Evolutionary conservation across 2,888 invertebrate genomes (phyloP).

Genomic region (Tanytarsus gracilentus): DNA sequence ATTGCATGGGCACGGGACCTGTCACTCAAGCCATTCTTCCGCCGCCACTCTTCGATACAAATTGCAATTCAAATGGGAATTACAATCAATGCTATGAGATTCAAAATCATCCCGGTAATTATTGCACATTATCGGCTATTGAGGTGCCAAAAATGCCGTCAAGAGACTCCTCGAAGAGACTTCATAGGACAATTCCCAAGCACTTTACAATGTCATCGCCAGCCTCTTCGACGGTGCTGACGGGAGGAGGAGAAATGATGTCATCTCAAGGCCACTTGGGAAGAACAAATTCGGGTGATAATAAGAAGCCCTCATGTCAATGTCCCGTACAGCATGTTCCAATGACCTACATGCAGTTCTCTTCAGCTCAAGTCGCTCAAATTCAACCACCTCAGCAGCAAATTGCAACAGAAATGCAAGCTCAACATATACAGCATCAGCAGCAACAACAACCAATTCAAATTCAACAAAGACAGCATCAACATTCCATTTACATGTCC

Average conservation of each 20-base stretch:
- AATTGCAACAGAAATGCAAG: slow-evolving; percentile 31
- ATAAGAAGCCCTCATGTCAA: slow-evolving; percentile 43
- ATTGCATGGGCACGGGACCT: slow-evolving; percentile 17
- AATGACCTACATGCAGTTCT: slow-evolving; percentile 42
- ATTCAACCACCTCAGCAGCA: slow-evolving; percentile 31
- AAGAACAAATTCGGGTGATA: slow-evolving; percentile 17
- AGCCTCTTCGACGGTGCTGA: neutral
- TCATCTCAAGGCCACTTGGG: neutral
- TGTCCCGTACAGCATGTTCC: slow-evolving; percentile 44
- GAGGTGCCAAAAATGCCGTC: slow-evolving; percentile 38
- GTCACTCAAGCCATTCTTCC: slow-evolving; percentile 15
- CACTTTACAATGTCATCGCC: slow-evolving; percentile 37
- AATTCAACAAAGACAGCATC: slow-evolving; percentile 29
- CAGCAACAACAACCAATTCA: slow-evolving; percentile 33
- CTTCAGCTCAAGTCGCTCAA: slow-evolving; percentile 37
- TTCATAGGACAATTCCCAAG: slow-evolving; percentile 44
- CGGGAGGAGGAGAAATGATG: too few relatives aligned
- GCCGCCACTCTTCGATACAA: slow-evolving; percentile 18
- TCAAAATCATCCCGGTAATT: slow-evolving; percentile 21
- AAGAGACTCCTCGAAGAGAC: slow-evolving; percentile 40
- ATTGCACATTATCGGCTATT: slow-evolving; percentile 26
- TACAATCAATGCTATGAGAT: slow-evolving; percentile 26
- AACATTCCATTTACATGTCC: slow-evolving; percentile 30
- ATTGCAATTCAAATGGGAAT: slow-evolving; percentile 6
- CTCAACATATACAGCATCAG: slow-evolving; percentile 35